A percentile compares a stretch with the other conserved stretches of the same genome.
phyloP scores from a whole-genome alignment of 2,888 invertebrate species.

The Brenthis daphne region DNA sequence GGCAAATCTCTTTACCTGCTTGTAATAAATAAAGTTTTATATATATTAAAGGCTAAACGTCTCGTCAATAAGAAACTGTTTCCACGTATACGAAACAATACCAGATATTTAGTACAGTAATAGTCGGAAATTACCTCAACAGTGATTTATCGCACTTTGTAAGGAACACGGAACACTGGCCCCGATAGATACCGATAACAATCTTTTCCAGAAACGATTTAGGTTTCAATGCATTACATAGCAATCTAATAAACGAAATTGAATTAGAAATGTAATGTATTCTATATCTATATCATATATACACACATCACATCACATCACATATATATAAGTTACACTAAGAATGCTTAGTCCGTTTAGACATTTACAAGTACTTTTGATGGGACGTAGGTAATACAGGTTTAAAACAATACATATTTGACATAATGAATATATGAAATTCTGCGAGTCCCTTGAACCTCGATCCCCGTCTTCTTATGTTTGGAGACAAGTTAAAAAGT shows the following conservation, averaged over 20 bases:
- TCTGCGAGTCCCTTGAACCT: no score
- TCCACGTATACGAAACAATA: conserved; percentile 51
- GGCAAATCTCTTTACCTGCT: background rate
- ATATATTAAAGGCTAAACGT: background rate
- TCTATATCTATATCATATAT: no score
- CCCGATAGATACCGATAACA: conserved; percentile 65
- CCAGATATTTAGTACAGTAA: conserved; percentile 64
- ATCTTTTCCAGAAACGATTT: conserved; percentile 32
- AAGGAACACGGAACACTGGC: conserved; percentile 57
- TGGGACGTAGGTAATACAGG: no score
- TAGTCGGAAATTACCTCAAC: conserved; percentile 71
- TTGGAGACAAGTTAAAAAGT: no score
- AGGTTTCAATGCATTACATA: conserved; percentile 3
- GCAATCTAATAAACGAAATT: background rate
- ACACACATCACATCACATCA: no score
- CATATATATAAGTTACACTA: background rate
- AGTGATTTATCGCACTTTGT: conserved; percentile 68
- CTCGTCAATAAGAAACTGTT: background rate
- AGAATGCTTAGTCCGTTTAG: background rate
- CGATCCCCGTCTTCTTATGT: no score
- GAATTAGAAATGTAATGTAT: background rate
- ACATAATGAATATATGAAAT: no score
- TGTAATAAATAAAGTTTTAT: background rate
- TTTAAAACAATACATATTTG: no score
- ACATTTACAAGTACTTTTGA: no score